Evolutionary conservation across 2,797 vertebrate species (phyloP).

Genomic region (Anabas testudineus): DNA sequence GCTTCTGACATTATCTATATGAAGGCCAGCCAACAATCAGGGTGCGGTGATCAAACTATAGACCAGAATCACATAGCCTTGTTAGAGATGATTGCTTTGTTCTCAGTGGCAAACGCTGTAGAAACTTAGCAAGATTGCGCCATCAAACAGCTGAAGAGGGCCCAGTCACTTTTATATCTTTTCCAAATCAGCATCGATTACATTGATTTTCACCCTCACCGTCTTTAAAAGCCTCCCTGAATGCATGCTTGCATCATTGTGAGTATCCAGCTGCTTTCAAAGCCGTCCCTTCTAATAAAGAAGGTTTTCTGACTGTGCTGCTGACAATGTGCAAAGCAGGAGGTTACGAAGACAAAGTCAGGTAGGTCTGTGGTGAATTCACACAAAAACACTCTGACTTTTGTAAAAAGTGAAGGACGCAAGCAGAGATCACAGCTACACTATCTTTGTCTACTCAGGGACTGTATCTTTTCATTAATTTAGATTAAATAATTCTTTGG

Average conservation of each 20-base stretch:
- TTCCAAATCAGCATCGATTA: conserved; percentile 21
- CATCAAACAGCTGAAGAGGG: conserved; percentile 20
- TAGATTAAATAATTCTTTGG: not conserved
- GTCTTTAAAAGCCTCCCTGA: not conserved
- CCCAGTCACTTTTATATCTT: conserved; percentile 30
- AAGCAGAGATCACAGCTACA: not conserved
- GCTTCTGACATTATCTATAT: conserved; percentile 42
- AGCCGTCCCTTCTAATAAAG: not conserved
- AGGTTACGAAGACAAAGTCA: conserved; percentile 4
- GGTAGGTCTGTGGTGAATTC: not conserved
- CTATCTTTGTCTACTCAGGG: conserved; percentile 13
- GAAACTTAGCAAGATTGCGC: conserved; percentile 20
- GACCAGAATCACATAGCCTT: conserved; percentile 28
- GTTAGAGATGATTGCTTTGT: conserved; percentile 25
- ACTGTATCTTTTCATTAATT: not conserved
- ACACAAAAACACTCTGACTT: not conserved
- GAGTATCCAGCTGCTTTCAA: not conserved
- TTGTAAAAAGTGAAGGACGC: not conserved
- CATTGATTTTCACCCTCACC: conserved; percentile 4
- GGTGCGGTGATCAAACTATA: conserved; percentile 42
- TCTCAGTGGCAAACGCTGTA: conserved; percentile 19
- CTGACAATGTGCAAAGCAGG: too few species aligned
- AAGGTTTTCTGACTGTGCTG: conserved; percentile 23
- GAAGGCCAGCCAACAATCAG: conserved; percentile 50
- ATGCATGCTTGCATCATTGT: not conserved